Evolutionary conservation across 1,140 invertebrate species (phyloP).

Genomic region (Akabosia matsudoensis): DNA sequence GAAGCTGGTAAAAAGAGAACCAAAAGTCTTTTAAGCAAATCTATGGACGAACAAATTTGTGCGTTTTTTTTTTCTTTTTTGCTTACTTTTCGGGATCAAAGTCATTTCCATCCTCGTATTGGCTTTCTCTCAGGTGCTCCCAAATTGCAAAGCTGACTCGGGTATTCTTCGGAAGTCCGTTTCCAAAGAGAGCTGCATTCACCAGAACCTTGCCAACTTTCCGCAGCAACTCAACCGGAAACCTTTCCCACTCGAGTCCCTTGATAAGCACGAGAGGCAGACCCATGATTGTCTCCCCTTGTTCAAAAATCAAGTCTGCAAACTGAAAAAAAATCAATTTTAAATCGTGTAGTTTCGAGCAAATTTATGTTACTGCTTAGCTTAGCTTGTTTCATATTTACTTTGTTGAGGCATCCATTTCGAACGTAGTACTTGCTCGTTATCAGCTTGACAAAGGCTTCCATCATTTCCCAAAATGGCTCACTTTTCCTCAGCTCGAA

Average conservation of each 20-base stretch:
- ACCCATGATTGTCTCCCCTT: conserved; percentile 45
- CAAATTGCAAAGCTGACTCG: conserved; percentile 37
- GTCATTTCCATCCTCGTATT: conserved; percentile 34
- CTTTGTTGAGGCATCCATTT: background rate
- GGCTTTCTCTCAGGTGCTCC: conserved; percentile 22
- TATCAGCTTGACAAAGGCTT: conserved; percentile 44
- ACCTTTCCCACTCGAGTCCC: conserved; percentile 19
- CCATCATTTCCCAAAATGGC: conserved; percentile 48
- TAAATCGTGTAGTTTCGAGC: conserved; percentile 13
- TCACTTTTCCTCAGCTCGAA: conserved; percentile 49
- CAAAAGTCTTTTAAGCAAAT: conserved; percentile 24
- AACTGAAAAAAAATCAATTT: conserved; percentile 44
- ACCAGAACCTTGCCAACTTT: conserved; percentile 18
- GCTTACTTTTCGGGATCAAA: conserved; percentile 15
- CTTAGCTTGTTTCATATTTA: background rate
- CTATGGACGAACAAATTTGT: conserved; percentile 2
- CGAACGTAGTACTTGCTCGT: conserved; percentile 29
- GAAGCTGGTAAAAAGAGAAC: conserved; percentile 37
- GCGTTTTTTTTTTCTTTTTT: background rate
- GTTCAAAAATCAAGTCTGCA: conserved; percentile 40
- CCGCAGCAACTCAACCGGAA: background rate
- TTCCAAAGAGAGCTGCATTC: conserved; percentile 36
- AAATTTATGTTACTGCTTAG: background rate
- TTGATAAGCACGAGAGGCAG: conserved; percentile 43
- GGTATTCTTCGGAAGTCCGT: conserved; percentile 46